Conservation (phyloP, 1,140 invertebrate species). For the honey bee (Apis mellifera) region DNA sequence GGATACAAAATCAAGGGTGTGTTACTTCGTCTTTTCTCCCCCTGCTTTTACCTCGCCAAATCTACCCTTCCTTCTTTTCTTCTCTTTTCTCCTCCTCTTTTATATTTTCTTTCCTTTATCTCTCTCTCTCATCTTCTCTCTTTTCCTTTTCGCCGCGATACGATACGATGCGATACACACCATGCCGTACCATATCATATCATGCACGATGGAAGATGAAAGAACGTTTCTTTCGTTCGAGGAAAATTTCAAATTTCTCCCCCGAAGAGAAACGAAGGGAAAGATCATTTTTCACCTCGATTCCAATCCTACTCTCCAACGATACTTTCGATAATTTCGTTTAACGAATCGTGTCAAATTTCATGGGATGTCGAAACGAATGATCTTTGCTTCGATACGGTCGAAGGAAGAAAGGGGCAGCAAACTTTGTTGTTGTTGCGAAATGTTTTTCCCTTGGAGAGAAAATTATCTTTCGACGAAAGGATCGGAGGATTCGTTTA, state of each 20-base stretch:
- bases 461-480: constrained; percentile 3
- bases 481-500: constrained; percentile 20
- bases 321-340: background rate
- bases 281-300: background rate
- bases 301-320: too few species aligned
- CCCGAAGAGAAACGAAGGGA: too few species aligned
- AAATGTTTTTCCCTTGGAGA: background rate
- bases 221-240: too few species aligned
- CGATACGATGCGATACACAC: too few species aligned
- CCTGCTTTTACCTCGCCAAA: constrained; percentile 2
- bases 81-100: background rate
- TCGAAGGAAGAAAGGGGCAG: too few species aligned
- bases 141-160: too few species aligned
- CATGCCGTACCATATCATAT: too few species aligned
- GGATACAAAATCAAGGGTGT: constrained; percentile 67
- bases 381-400: too few species aligned
- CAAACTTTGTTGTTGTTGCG: background rate
- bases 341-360: background rate
- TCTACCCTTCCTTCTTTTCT: background rate
- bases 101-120: background rate
- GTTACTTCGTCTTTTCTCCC: constrained; percentile 43
- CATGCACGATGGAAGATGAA: too few species aligned
- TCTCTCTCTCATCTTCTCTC: background rate
- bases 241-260: too few species aligned
- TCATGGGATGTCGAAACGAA: too few species aligned